These are phyloP conservation scores for rat (Rattus norvegicus) DNA, from an alignment of 2,113 vertebrate species.

Conservation along the genomic window DNA sequence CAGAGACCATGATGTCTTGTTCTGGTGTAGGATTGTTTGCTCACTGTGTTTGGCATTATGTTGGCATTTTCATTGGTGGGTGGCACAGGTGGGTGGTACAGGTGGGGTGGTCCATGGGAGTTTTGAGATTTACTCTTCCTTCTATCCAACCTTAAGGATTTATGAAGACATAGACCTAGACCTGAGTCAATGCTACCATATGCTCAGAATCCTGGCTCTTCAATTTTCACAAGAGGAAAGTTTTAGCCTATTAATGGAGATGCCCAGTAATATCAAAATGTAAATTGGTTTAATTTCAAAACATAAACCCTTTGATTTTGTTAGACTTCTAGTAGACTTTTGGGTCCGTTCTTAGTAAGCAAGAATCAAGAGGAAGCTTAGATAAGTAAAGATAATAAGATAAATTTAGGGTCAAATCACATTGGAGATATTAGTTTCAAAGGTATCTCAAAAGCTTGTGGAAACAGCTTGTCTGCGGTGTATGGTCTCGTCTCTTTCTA, in stretches of 20 bases:
- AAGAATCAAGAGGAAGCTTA: background rate
- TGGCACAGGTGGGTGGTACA: too few species aligned
- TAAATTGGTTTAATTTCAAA: background rate
- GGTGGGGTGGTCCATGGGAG: accelerated
- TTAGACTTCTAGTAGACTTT: background rate
- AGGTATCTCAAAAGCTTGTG: background rate
- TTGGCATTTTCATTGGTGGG: background rate
- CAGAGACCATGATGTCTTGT: conserved; percentile 15
- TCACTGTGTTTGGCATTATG: background rate
- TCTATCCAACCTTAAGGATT: background rate
- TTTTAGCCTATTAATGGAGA: background rate
- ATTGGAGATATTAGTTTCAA: background rate
- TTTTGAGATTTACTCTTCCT: background rate
- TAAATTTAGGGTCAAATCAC: background rate
- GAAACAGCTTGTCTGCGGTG: background rate
- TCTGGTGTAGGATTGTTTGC: background rate
- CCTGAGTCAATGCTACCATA: background rate
- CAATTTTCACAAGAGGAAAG: background rate
- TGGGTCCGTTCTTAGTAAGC: background rate
- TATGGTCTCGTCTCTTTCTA: accelerated
- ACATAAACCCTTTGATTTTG: background rate
- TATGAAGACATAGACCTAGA: background rate
- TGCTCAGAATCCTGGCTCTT: background rate
- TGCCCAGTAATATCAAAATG: background rate
- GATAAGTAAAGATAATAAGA: background rate